Base-by-base conservation (phyloP, 1,140 invertebrate genomes). In the Solenopsis invicta region DNA sequence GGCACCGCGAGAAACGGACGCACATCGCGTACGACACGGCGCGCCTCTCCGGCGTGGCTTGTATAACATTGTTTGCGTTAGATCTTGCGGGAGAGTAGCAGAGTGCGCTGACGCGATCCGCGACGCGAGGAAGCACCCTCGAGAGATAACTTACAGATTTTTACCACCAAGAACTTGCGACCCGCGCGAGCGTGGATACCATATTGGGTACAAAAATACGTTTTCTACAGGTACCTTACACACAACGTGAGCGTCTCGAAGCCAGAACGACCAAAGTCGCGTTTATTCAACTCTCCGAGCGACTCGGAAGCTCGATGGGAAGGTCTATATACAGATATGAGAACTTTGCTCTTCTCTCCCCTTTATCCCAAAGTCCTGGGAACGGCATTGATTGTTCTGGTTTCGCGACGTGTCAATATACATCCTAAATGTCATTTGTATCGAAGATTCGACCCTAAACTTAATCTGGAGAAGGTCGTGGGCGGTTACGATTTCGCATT, bases 141-240 rank as follows among this genome's bases (percentile, higher is more conserved):
- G 48, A 48, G 50, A 34, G 41, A 48, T 74, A 52, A 74, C 18
- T 48, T 61, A 34, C 21, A 29, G 37, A 71, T 81, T 52, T 66
- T 48, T 41, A 48, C 8, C 37, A 21, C n/a, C 45, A 61, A 84
- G 48, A 75, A 84, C 69, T 61, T 84, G 88, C 88, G 88, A 74
- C 88, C 87, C 21, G 88, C 88, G 66, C 88, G 80, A 89, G 56
- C 75, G 3, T 82, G 3, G 16, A 24, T 69, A 52, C 1, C 66
- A 8, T 72, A 67, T 21, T 29, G 56, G 34, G 24, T 74, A 74
- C 37, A 72, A 50, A 56, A 72, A 82, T 45, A 59, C 41, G 12
- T 18, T 74, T 74, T 74, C 24, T 41, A n/a, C 34, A 48, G 37
- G n/a, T 52, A 67, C 6, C 34, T 80, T 37, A 67, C 1, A 50